Evolutionary conservation across 2,113 vertebrate genomes (phyloP), one percentile per base, ranked within the genome.

Genomic region (Melanerpes formicivorus): DNA sequence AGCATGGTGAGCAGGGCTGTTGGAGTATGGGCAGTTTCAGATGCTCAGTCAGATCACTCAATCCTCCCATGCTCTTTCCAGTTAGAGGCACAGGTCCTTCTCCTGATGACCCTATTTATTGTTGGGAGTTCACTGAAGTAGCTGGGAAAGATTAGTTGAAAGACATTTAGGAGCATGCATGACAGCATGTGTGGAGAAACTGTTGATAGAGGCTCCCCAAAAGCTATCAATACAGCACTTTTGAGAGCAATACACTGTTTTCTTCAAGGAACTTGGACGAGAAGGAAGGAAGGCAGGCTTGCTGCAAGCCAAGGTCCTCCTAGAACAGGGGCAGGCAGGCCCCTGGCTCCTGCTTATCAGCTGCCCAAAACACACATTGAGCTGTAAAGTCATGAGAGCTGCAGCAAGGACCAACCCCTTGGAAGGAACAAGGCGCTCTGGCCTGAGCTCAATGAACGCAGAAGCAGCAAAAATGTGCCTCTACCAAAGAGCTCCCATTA

Each of bases 321-420:
- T 83, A 83, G 93, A 93, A 84, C 75, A 90, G 84, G 71, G 87
- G 77, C 91, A 95, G 80, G 82, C 22, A 95, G 80, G 82, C 22
- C 89, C 81, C 58, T 87, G 90, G 80, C 77, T 92, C 65, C n/a
- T 67, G 89, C 80, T 97, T 94, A 97, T 97, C 95, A 90, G 90
- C 74, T 75, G 56, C 87, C 78, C 85, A 92, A 87, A 95, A 89
- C 77, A 93, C 93, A 93, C 89, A 88, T 80, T 85, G 44, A 93
- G 76, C 84, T 90, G 84, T 21, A 81, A 93, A 94, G 77, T 70
- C 91, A 83, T 75, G 75, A 15, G 42, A 78, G 30, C 12, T 94
- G 81, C 69, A 80, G 78, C 55, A 94, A 73, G 66, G 54, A 62
- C 80, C 70, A 64, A 62, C 46, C 79, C 59, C 50, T 84, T 18